phyloP scores from a whole-genome alignment of 2,888 invertebrate genomes.

The Cyclophora punctaria region DNA sequence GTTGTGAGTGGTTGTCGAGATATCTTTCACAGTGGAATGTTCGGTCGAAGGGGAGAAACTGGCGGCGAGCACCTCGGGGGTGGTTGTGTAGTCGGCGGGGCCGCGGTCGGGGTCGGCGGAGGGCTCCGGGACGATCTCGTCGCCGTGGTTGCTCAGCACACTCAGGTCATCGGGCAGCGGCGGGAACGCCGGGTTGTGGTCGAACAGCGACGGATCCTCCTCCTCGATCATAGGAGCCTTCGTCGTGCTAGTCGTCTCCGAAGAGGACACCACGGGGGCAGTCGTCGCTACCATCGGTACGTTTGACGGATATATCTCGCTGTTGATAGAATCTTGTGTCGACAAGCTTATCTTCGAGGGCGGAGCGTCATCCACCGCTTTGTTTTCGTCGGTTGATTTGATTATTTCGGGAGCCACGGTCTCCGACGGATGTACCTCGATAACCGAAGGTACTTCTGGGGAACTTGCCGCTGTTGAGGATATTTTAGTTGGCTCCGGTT shows the following conservation, averaged over 20 bases:
- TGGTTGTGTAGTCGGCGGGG: constrained; percentile 20
- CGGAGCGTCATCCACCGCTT: constrained; percentile 31
- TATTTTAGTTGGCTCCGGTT: constrained; percentile 24
- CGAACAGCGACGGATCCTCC: constrained; percentile 49
- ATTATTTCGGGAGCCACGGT: constrained; percentile 25
- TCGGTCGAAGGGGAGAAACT: constrained; percentile 30
- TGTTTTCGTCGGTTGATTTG: constrained; percentile 29
- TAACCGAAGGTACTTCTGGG: constrained; percentile 38
- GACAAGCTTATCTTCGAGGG: constrained; percentile 60
- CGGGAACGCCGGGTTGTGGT: constrained; percentile 66
- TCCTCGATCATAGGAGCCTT: constrained; percentile 55
- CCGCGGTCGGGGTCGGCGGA: constrained; percentile 42
- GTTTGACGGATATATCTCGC: constrained; percentile 46
- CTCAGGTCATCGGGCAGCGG: constrained; percentile 64
- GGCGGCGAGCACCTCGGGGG: constrained; percentile 33
- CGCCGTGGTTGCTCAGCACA: constrained; percentile 54
- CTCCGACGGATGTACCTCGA: constrained; percentile 34
- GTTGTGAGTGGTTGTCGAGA: constrained; percentile 28
- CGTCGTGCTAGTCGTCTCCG: constrained; percentile 34
- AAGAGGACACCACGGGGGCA: constrained; percentile 31
- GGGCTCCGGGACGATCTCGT: constrained; percentile 52
- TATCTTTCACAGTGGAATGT: constrained; percentile 25
- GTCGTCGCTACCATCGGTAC: constrained; percentile 41
- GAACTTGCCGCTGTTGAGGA: constrained; percentile 20
- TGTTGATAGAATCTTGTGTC: constrained; percentile 50